Percentiles rank a stretch among this genome's conserved stretches.
phyloP scores from a whole-genome alignment of 1,140 invertebrate species.

The Eriocheir sinensis region DNA sequence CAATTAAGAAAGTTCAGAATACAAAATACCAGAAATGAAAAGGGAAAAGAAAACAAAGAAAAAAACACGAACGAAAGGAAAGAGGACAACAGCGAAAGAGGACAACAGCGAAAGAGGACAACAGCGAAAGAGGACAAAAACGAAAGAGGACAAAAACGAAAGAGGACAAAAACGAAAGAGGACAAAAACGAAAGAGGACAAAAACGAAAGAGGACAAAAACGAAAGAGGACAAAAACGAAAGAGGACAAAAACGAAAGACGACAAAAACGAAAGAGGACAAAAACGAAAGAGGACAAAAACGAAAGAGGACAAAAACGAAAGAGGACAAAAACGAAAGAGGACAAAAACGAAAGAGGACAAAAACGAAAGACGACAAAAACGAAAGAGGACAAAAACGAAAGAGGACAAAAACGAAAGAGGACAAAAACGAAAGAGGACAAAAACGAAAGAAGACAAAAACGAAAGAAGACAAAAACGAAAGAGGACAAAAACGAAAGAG shows the following conservation, averaged over 20 bases:
- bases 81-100: background rate
- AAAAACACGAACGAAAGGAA: background rate
- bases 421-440: background rate
- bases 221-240: background rate
- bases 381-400: background rate
- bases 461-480: background rate
- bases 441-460: slow-evolving; percentile 14
- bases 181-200: too few relatives aligned
- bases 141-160: too few relatives aligned
- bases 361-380: background rate
- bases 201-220: background rate
- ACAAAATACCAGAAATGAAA: background rate
- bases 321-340: background rate
- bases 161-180: too few relatives aligned
- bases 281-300: background rate
- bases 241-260: background rate
- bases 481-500: background rate
- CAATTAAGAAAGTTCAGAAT: background rate
- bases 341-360: background rate
- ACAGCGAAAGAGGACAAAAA: too few relatives aligned
- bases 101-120: background rate
- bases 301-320: background rate
- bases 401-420: background rate
- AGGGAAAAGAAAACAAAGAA: background rate
- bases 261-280: background rate